Conservation (phyloP, 53 echinoderm and acorn worm genomes). For the Mesocentrotus franciscanus region DNA sequence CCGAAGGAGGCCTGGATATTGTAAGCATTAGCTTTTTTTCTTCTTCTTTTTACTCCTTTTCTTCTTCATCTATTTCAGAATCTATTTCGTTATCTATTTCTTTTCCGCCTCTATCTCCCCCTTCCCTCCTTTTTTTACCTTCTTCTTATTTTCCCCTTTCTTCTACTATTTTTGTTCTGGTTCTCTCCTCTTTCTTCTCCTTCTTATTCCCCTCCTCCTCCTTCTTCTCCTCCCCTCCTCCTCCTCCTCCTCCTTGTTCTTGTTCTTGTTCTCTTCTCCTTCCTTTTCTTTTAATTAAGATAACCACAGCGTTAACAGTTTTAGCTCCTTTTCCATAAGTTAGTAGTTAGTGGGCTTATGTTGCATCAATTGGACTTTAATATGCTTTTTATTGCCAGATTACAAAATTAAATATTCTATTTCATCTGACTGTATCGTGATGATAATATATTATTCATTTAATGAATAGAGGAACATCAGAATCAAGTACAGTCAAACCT, state of each 20-base stretch:
- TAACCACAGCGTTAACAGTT: too few relatives aligned
- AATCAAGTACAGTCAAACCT: too few relatives aligned
- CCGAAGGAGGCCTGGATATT: slow-evolving; percentile 2
- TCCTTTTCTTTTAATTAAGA: background rate
- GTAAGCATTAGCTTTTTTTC: background rate
- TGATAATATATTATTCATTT: too few relatives aligned
- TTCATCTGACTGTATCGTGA: too few relatives aligned
- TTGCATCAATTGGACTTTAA: too few relatives aligned
- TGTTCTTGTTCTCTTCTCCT: background rate
- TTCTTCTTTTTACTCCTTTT: background rate
- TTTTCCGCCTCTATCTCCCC: background rate
- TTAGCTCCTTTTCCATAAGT: too few relatives aligned
- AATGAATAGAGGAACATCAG: too few relatives aligned
- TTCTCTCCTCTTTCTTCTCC: background rate
- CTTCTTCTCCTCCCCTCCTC: background rate
- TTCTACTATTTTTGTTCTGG: background rate
- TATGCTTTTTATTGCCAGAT: too few relatives aligned
- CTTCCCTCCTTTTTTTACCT: too few relatives aligned
- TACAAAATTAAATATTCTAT: too few relatives aligned
- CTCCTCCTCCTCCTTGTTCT: background rate
- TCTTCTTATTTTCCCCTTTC: background rate
- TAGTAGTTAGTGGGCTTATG: too few relatives aligned
- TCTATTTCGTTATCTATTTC: background rate
- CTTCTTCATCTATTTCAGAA: background rate
- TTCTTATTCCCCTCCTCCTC: background rate